These are phyloP conservation scores for Reticulitermes lucifugus DNA, from an alignment of 2,888 invertebrate species.

Conservation along the genomic window DNA sequence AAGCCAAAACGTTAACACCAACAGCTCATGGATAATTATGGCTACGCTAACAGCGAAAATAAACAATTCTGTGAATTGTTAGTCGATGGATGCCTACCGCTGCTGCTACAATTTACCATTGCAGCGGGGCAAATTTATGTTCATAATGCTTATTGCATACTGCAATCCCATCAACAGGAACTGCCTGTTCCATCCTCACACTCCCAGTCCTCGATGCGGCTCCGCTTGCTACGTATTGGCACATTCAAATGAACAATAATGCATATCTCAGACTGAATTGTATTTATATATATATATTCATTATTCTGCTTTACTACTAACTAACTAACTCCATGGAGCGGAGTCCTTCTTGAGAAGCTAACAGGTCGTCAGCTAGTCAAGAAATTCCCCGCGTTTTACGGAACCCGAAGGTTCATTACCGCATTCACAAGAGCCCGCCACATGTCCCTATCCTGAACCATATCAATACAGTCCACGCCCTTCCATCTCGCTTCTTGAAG, in stretches of 20 bases:
- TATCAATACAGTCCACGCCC: too few species aligned
- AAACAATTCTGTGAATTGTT: conserved; percentile 42
- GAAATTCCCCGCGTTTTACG: too few species aligned
- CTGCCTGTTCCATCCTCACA: neutral
- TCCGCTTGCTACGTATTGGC: conserved; percentile 6
- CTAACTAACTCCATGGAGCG: too few species aligned
- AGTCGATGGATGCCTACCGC: neutral
- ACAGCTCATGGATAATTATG: conserved; percentile 41
- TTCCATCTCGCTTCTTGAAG: too few species aligned
- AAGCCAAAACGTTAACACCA: conserved; percentile 42
- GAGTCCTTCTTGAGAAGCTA: too few species aligned
- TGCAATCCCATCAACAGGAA: conserved; percentile 38
- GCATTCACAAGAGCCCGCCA: too few species aligned
- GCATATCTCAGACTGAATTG: neutral
- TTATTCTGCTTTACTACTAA: neutral
- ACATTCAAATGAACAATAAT: neutral
- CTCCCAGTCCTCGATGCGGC: neutral
- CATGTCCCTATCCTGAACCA: too few species aligned
- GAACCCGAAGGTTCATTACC: too few species aligned
- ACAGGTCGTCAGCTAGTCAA: too few species aligned
- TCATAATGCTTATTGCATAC: conserved; percentile 42
- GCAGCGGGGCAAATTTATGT: conserved; percentile 39
- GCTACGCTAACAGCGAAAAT: conserved; percentile 28
- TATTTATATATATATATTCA: conserved; percentile 12
- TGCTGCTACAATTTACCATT: conserved; percentile 19